Base-by-base conservation (phyloP, 2,113 vertebrate genomes). In the Perca schrenkii region DNA sequence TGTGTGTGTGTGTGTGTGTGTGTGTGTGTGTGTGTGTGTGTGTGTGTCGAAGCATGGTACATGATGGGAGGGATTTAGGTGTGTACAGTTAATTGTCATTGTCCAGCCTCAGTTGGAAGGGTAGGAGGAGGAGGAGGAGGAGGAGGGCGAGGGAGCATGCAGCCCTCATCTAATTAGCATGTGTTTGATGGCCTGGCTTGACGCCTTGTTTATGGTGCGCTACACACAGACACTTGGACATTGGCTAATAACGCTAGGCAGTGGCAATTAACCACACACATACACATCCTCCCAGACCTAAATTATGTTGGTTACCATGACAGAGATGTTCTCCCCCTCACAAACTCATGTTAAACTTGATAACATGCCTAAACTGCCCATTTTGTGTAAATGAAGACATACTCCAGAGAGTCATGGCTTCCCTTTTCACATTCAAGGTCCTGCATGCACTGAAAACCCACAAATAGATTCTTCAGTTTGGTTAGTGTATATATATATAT, bases 101-200 rank as follows among this genome's bases (percentile, higher is more conserved):
- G 50, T 56, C 62, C 36, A 8, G 25, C 64, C 36, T 60, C 28
- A 66, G 19, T 16, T 8, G 3, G 57, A 50, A 16, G 53, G 3
- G 14, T 34, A 3, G 61, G 25, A 25, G 25, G 25, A 25, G 25
- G 25, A 25, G 25, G 25, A 25, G 47, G 11, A 52, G 1, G 22
- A 43, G 8, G 8, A 10, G 43, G 8, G 15, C 25, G 40, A 54
- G 14, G n/a, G 28, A 66, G 14, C 10, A 6, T 61, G 11, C 58
- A 60, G 25, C 28, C 31, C 16, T 69, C 46, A 46, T 52, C 72
- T 86, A 71, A 79, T 86, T 88, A 86, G 40, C 79, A 71, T 66
- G 54, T 66, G 46, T 64, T 53, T 77, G 58, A 74, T 49, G 58
- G 34, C 31, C 57, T 74, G 36, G 70, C 70, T 65, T 50, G 49